Evolutionary conservation across 2,797 vertebrate species (phyloP).

Genomic region (Chromis chromis): DNA sequence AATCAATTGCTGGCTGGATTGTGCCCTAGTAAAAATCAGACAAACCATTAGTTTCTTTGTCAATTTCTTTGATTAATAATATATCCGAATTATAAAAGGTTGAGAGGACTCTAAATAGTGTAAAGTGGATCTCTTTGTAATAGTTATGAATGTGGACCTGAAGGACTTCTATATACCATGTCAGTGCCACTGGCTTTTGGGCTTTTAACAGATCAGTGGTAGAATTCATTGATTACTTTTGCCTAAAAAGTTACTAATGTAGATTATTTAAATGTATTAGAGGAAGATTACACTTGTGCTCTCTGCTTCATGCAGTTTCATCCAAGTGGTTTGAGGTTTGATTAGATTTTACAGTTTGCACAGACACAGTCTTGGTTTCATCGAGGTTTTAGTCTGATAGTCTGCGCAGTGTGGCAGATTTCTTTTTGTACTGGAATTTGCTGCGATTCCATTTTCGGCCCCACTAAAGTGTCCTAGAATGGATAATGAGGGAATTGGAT

Average conservation of each 20-base stretch:
- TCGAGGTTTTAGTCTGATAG: slow-evolving; percentile 31
- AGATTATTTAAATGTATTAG: slow-evolving; percentile 11
- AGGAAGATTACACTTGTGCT: slow-evolving; percentile 10
- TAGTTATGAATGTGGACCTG: slow-evolving; percentile 64
- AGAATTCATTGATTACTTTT: slow-evolving; percentile 41
- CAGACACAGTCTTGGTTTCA: slow-evolving; percentile 30
- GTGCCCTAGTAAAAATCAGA: slow-evolving; percentile 82
- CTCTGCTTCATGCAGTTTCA: slow-evolving; percentile 14
- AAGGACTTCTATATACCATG: slow-evolving; percentile 34
- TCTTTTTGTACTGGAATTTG: slow-evolving; percentile 66
- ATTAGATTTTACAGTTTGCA: slow-evolving; percentile 36
- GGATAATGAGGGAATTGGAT: slow-evolving; percentile 77
- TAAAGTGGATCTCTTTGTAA: slow-evolving; percentile 67
- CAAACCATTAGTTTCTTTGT: slow-evolving; percentile 81
- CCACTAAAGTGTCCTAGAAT: slow-evolving; percentile 73
- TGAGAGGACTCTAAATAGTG: slow-evolving; percentile 65
- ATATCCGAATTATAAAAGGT: slow-evolving; percentile 75
- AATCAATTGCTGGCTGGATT: slow-evolving; percentile 86
- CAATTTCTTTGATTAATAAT: slow-evolving; percentile 82
- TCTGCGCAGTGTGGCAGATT: slow-evolving; percentile 42
- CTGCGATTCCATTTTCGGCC: slow-evolving; percentile 64
- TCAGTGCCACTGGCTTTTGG: slow-evolving; percentile 25
- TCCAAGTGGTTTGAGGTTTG: slow-evolving; percentile 27
- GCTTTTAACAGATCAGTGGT: slow-evolving; percentile 36
- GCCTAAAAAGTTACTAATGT: slow-evolving; percentile 13